Evolutionary conservation across 2,797 vertebrate genomes (phyloP), one percentile per base, ranked within the genome.

Genomic region (Typhlichthys eigenmanni): DNA sequence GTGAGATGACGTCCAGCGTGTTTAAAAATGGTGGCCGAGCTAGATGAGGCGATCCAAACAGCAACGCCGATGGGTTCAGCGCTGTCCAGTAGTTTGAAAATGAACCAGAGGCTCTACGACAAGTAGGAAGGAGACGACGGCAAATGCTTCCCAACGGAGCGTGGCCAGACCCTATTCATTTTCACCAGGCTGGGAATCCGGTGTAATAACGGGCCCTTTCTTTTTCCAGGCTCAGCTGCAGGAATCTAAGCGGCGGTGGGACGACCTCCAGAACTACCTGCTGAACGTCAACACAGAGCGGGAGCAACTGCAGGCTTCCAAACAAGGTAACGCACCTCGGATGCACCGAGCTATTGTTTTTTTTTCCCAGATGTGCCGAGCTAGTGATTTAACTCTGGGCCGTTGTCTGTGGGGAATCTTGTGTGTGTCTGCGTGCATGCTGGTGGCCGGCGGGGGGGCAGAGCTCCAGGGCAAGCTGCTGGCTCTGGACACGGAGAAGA

Each of bases 161-260:
- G 24, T 29, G 24, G 24, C 24, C 24, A 29, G 24, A 29, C 24
- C 24, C 3, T 29, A 29, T 29, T 29, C 24, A 29, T 29, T 47
- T 47, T 10, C 46, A 47, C 9, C 46, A 47, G 46, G 13, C 32
- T 56, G 47, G 29, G 5, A 58, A 24, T 62, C n/a, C 46, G 65
- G 46, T n/a, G 16, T 65, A 43, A 47, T 7, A 54, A 16, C 1
- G 57, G 2, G 58, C 6, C 74, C 24, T 16, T n/a, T 82, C n/a
- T 2, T 34, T 57, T 14, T 2, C 10, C 71, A 98, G 96, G 94
- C 91, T 64, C 95, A 98, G 75, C 88, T 95, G 53, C 95, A 99
- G 86, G 97, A 99, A 57, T 92, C 95, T 16, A 96, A 98, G 76
- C 92, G 95, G 47, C 91, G 95, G 55, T 96, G 95, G 96, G 97